Percentiles rank a stretch among this genome's conserved stretches.
phyloP scores from a whole-genome alignment of 2,888 invertebrate species.

The Belgica antarctica region DNA sequence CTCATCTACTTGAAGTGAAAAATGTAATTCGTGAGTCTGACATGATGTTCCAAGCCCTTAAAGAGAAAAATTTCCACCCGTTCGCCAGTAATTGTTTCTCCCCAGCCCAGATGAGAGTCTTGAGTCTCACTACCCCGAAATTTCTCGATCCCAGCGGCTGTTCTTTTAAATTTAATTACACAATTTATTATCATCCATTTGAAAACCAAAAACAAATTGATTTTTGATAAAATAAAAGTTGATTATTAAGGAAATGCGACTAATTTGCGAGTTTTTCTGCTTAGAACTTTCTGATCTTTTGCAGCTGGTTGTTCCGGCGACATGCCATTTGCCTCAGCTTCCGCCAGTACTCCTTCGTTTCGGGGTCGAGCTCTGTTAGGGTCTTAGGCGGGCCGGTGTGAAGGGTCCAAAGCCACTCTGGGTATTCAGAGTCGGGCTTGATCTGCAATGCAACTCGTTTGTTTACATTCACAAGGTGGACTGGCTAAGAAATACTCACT shows the following conservation, averaged over 20 bases:
- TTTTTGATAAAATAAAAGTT: constrained; percentile 5
- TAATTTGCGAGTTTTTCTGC: constrained; percentile 21
- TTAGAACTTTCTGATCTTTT: constrained; percentile 63
- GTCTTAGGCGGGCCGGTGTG: constrained; percentile 63
- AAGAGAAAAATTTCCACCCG: neutral
- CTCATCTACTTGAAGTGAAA: neutral
- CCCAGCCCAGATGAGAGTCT: neutral
- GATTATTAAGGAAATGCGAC: constrained; percentile 21
- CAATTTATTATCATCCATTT: neutral
- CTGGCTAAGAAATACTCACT: constrained; percentile 51
- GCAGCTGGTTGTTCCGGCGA: constrained; percentile 63
- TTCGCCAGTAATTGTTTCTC: too few relatives aligned
- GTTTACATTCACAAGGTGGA: neutral
- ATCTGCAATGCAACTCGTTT: constrained; percentile 51
- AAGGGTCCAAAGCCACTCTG: constrained; percentile 86
- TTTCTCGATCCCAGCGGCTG: neutral
- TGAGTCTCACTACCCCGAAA: too few relatives aligned
- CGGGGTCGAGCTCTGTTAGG: constrained; percentile 74
- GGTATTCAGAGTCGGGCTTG: constrained; percentile 79
- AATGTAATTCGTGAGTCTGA: neutral
- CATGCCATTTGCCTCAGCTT: constrained; percentile 66
- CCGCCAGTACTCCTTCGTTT: constrained; percentile 79
- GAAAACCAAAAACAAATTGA: constrained; percentile 12
- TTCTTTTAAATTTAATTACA: constrained; percentile 1
- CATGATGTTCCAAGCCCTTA: neutral